These are phyloP conservation scores for Leiothrix lutea DNA, from an alignment of 2,113 vertebrate species.

Conservation along the genomic window DNA sequence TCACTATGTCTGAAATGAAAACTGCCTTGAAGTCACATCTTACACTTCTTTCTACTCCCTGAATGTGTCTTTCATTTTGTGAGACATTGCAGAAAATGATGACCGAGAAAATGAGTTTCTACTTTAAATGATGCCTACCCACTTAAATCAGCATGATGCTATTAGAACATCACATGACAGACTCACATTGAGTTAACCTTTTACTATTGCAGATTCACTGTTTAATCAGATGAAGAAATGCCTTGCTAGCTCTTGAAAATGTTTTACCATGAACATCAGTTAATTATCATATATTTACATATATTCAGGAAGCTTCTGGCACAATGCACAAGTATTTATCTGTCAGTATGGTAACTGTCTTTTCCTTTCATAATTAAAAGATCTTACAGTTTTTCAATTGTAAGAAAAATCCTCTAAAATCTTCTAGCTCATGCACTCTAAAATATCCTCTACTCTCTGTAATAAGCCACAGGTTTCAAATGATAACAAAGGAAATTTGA, in stretches of 20 bases:
- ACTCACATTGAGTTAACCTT: slow-evolving; percentile 59
- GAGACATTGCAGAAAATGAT: slow-evolving; percentile 26
- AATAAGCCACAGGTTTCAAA: background rate
- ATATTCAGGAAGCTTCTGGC: slow-evolving; percentile 1
- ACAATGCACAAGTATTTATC: background rate
- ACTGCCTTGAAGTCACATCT: background rate
- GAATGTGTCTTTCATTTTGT: background rate
- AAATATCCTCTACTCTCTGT: background rate
- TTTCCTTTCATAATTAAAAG: background rate
- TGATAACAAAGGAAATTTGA: background rate
- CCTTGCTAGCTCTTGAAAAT: slow-evolving; percentile 34
- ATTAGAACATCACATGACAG: background rate
- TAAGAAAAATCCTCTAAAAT: background rate
- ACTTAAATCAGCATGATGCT: background rate
- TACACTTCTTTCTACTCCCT: background rate
- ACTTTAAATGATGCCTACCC: slow-evolving; percentile 17
- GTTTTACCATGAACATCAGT: background rate
- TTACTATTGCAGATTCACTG: slow-evolving; percentile 23
- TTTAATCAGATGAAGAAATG: slow-evolving; percentile 56
- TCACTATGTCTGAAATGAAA: background rate
- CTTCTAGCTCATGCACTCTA: background rate
- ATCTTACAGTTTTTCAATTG: background rate
- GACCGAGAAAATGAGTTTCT: slow-evolving; percentile 20
- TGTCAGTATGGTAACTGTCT: background rate
- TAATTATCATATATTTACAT: slow-evolving; percentile 63